Evolutionary conservation across 37 sponge, comb jelly and placozoan genomes (phyloP), one percentile per base, ranked within the genome.

Genomic region (Spongilla lacustris): DNA sequence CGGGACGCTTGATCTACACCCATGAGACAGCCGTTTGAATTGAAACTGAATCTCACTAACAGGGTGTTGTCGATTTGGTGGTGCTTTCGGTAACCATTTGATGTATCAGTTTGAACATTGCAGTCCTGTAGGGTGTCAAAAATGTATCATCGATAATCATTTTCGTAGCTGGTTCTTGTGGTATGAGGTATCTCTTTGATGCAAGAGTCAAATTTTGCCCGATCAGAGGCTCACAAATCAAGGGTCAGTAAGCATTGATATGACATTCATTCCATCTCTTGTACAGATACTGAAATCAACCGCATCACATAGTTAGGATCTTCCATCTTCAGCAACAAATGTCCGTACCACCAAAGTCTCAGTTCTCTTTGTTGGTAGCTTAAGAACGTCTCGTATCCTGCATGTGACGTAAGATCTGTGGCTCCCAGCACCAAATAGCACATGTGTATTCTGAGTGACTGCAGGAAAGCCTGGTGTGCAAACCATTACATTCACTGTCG

Each of bases 381-480:
- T 35, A 28, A 78, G 49, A 36, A 24, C 2, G 2, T 46, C 27
- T 69, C 35, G 30, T 2, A 68, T 23, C 35, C 9, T 24, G 22
- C 67, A 30, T 25, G 82, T 81, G 31, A 81, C 36, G 8, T 69
- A 81, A 21, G 82, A 68, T 29, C 70, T 22, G 25, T 81, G 82
- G 36, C 82, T 81, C 36, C 82, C 82, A 22, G 68, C 3, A 69
- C 66, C 82, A 30, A 81, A 27, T 23, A 81, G 67, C 31, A 68
- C 14, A 41, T 6, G 68, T 69, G 71, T 69, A 28, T 30, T 69
- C 28, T 30, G 26, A 28, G 71, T 30, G 71, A 29, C 71, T 75
- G 32, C n/a, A n/a, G 24, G 35, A 33, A n/a, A 27, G n/a, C 76
- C 34, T n/a, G 14, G 21, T n/a, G 4, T 25, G 71, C 28, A 29